Conservation (phyloP, 2,797 vertebrate genomes). For the Lacerta bilineata region DNA sequence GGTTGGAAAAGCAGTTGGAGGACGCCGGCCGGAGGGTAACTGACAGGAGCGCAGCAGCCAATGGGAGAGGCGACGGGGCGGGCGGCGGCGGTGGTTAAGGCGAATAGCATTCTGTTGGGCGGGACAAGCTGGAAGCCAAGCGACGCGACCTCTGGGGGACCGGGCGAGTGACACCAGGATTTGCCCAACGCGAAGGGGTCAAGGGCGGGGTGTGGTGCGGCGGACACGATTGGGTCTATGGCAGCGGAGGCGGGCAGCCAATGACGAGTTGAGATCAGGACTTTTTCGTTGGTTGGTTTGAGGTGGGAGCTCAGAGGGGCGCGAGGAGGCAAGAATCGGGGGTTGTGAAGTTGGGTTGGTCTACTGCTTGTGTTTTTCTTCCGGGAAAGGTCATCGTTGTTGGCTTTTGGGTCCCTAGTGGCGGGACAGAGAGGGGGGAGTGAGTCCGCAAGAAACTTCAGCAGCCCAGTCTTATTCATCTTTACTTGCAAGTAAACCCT, state of each 20-base stretch:
- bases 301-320: neutral
- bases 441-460: neutral
- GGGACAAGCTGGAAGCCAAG: neutral
- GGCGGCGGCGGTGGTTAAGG: no score
- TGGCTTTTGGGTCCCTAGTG: neutral
- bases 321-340: neutral
- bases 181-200: neutral
- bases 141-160: neutral
- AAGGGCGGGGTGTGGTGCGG: neutral
- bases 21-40: neutral
- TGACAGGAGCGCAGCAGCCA: neutral
- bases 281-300: neutral
- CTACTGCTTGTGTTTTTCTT: no score
- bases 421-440: neutral
- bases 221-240: neutral
- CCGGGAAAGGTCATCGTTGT: neutral
- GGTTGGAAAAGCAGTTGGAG: neutral
- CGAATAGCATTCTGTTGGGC: neutral
- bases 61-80: neutral
- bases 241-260: neutral
- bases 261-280: neutral
- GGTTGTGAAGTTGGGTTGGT: neutral
- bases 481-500: neutral
- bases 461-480: neutral
- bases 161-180: constrained; percentile 48